Conservation (phyloP, 2,113 vertebrate species). For the Collichthys lucidus region DNA sequence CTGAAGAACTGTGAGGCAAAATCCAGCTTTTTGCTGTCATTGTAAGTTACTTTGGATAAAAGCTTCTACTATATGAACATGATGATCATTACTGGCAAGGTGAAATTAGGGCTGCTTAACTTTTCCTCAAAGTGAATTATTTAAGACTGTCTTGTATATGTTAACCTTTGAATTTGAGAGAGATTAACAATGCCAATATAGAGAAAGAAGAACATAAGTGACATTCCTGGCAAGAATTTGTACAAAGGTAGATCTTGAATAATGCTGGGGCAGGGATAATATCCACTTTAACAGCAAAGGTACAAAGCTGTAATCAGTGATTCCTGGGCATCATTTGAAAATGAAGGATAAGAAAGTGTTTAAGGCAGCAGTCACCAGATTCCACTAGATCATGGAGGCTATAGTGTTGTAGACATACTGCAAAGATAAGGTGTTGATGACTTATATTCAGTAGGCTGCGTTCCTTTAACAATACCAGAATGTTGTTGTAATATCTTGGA, state of each 20-base stretch:
- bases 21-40: not conserved
- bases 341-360: constrained; percentile 11
- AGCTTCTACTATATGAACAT: not conserved
- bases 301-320: constrained; percentile 22
- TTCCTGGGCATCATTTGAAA: constrained; percentile 15
- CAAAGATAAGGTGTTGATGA: constrained; percentile 19
- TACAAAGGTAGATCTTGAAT: not conserved
- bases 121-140: not conserved
- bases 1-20: constrained; percentile 1
- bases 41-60: not conserved
- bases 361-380: constrained; percentile 7
- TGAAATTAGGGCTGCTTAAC: not conserved
- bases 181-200: constrained; percentile 20
- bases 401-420: not conserved
- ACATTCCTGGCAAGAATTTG: constrained; percentile 8
- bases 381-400: constrained; percentile 6
- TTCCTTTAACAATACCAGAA: not conserved
- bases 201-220: not conserved
- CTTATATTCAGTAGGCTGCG: constrained; percentile 3
- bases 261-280: constrained; percentile 10
- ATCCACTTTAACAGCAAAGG: constrained; percentile 23
- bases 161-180: constrained; percentile 9
- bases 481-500: constrained; percentile 1
- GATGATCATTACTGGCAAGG: not conserved
- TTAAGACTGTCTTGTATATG: not conserved